Evolutionary conservation across 2,113 vertebrate species (phyloP), one percentile per base, ranked within the genome.

Genomic region (Sigmodon hispidus): DNA sequence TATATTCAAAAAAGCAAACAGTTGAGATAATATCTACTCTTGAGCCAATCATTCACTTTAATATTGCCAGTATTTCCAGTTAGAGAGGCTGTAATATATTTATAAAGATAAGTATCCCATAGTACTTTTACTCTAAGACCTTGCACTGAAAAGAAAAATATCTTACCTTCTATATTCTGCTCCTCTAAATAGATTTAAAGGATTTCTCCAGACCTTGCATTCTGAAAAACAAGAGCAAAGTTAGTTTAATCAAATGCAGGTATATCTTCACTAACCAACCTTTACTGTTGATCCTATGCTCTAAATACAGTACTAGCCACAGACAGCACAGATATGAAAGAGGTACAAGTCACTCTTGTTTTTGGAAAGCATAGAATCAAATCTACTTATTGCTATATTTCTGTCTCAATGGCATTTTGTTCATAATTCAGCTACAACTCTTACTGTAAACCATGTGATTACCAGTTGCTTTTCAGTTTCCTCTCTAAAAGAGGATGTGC

Each of bases 151-250:
- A 97, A 97, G 94, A 21, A 85, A 96, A 96, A 80, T 63, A 17
- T 73, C 80, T 91, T 98, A 99, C 99, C 99, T 99, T 98, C 99
- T 99, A 95, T 99, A 99, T 96, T 99, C 99, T 96, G 99, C 99
- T 97, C 99, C 99, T 99, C 99, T 98, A 98, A 99, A 99, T 89
- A 99, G 99, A 97, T 99, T 99, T 95, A 99, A 98, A 86, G 99
- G 99, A 95, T 99, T 99, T 98, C 99, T 98, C 99, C 99, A 99
- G 67, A 99, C 99, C 97, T 99, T 99, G 97, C 99, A 99, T 97
- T 99, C 99, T 99, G 97, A 85, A 97, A 97, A 98, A 97, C 90
- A 89, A 83, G 81, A 29, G 12, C 3, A 84, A 79, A 88, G 29
- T 94, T 24, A 84, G 26, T 85, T 94, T 90, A 95, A 75, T 59